phyloP scores from a whole-genome alignment of 30 jellyfish, hydroid and myxozoan species.

The Aurelia coerulea region DNA sequence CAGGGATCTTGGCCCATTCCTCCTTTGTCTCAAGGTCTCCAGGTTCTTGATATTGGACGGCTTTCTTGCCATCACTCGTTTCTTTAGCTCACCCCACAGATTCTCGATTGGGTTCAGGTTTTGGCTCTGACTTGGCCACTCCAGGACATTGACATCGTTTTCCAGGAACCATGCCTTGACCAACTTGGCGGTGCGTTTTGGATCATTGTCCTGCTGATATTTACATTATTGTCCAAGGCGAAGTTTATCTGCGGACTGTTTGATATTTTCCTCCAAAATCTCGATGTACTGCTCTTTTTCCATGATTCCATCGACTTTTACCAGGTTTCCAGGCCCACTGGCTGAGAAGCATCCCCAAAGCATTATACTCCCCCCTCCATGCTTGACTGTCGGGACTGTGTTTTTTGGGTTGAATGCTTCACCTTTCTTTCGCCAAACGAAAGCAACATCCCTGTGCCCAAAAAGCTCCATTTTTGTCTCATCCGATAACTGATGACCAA shows the following conservation, averaged over 20 bases:
- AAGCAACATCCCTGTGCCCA: too few relatives aligned
- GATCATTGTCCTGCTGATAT: constrained; percentile 35
- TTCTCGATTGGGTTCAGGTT: neutral
- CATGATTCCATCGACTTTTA: constrained; percentile 1
- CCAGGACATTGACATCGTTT: constrained; percentile 14
- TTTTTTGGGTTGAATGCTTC: too few relatives aligned
- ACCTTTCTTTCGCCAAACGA: too few relatives aligned
- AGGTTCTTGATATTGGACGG: constrained; percentile 3
- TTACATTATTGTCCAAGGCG: neutral
- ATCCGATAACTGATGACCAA: too few relatives aligned
- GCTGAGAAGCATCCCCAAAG: constrained; percentile 33
- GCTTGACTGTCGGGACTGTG: neutral
- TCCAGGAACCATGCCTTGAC: constrained; percentile 10
- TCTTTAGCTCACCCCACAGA: constrained; percentile 11
- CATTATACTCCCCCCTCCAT: constrained; percentile 36
- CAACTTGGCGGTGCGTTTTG: constrained; percentile 21
- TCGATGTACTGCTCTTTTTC: constrained; percentile 13
- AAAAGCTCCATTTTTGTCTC: too few relatives aligned
- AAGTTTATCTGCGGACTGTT: constrained; percentile 12
- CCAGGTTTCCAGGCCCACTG: constrained; percentile 24
- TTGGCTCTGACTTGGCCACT: constrained; percentile 17
- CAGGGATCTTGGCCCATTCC: constrained; percentile 17
- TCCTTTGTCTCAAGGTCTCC: neutral
- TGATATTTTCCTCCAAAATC: constrained; percentile 1
- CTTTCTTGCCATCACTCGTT: constrained; percentile 2